A percentile compares a stretch with the other conserved stretches of the same genome.
Evolutionary conservation across 2,797 vertebrate species (phyloP).

Genomic region (Halcyon chelicuti): DNA sequence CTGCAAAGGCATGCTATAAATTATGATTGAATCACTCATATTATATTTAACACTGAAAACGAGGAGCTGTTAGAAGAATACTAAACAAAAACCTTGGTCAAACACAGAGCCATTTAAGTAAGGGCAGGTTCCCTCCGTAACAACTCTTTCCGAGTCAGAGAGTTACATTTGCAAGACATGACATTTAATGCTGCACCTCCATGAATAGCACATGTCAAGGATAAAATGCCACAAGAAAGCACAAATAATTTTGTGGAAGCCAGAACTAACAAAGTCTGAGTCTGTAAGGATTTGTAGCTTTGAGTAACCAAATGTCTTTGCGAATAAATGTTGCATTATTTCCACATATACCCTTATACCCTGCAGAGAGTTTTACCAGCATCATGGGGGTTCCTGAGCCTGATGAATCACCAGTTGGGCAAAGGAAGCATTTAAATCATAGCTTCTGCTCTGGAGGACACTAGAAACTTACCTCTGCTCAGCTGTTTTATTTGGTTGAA

Average conservation of each 20-base stretch:
- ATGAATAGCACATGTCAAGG: background rate
- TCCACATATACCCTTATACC: background rate
- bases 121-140: background rate
- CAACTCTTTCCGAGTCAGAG: background rate
- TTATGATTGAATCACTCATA: background rate
- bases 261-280: conserved; percentile 16
- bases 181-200: conserved; percentile 41
- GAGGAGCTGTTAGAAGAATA: background rate
- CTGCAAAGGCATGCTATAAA: background rate
- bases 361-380: background rate
- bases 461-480: background rate
- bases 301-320: conserved; percentile 1
- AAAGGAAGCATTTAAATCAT: background rate
- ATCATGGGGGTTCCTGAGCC: background rate
- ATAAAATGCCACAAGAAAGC: conserved; percentile 38
- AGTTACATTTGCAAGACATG: background rate
- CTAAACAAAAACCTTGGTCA: background rate
- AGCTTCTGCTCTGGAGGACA: background rate
- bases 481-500: background rate
- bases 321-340: background rate
- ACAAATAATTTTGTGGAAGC: background rate
- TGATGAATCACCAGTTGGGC: background rate
- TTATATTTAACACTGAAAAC: background rate
- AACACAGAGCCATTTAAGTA: background rate
- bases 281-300: background rate